Evolutionary conservation across 2,797 vertebrate genomes (phyloP), one percentile per base, ranked within the genome.

Genomic region (Dicrostonyx torquatus): DNA sequence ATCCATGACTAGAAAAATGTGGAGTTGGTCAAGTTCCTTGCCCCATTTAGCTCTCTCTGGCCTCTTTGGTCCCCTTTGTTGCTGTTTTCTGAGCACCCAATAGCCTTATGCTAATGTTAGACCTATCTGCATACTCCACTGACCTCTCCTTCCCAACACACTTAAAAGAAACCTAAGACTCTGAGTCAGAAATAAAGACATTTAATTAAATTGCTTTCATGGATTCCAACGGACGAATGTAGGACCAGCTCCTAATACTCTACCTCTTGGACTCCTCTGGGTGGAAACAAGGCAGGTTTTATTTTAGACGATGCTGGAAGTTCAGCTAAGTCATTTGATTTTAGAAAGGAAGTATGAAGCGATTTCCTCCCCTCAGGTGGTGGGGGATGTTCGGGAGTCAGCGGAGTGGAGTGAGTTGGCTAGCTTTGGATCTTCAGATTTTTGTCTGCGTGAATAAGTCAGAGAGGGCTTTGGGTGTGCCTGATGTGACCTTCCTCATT

Each of bases 181-280:
- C 12, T 45, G 87, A 84, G n/a, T 93, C 77, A 85, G 26, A 87
- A 93, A 94, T 40, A 73, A 88, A 96, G 10, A 66, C 48, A 90
- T 62, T 73, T 75, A 34, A 75, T 64, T 72, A 31, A 64, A 37
- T 37, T 43, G 70, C 85, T 68, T 90, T 78, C 78, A 64, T 34
- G 72, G 68, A 70, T 73, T 78, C 9, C 84, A 75, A 40, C 9
- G 1, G 85, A 34, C 94, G 72, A 93, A 34, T 45, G 18, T 66
- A 29, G 45, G 37, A 34, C 62, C 4, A 31, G 3, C 0, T 31
- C 62, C 55, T 9, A 29, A 70, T 17, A 29, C 53, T 87, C 2
- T 6, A 53, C 50, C 37, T 91, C 73, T 45, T 92, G 80, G 76
- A 89, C 17, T 26, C 8, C 73, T 68, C 31, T 6, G 31, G 22